phyloP scores from a whole-genome alignment of 30 jellyfish, hydroid and myxozoan genomes.

The Hydractinia echinata region DNA sequence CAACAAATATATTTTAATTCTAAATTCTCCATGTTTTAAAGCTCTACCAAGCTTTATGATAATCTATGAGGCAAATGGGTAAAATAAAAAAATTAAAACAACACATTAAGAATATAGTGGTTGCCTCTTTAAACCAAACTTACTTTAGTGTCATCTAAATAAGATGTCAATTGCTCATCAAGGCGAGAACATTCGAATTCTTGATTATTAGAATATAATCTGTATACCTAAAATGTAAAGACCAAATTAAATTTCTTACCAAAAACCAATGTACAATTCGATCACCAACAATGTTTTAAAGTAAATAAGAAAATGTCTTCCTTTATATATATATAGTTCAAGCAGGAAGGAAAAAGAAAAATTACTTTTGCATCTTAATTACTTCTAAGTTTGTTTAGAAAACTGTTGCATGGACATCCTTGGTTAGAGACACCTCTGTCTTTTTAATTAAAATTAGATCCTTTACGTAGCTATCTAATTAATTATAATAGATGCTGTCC shows the following conservation, averaged over 20 bases:
- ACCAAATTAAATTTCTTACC: neutral
- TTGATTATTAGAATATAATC: conserved; percentile 69
- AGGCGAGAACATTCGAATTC: conserved; percentile 62
- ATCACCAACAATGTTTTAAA: no score
- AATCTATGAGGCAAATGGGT: conserved; percentile 11
- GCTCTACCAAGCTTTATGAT: conserved; percentile 78
- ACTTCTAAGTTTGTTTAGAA: no score
- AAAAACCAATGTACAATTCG: no score
- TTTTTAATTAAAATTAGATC: no score
- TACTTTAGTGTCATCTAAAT: conserved; percentile 70
- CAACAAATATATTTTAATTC: conserved; percentile 58
- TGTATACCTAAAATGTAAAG: conserved; percentile 59
- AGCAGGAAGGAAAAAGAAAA: no score
- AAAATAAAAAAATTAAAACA: neutral
- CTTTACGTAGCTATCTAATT: no score
- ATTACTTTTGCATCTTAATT: no score
- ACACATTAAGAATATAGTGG: neutral
- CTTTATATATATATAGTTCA: no score
- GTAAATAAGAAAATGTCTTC: no score
- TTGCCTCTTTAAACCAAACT: neutral
- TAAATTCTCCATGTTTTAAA: conserved; percentile 69
- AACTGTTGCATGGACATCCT: no score
- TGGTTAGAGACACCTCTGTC: no score
- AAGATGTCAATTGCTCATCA: conserved; percentile 55
- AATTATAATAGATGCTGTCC: no score